phyloP scores from a whole-genome alignment of 2,888 invertebrate genomes.

The Xiphydria camelus region DNA sequence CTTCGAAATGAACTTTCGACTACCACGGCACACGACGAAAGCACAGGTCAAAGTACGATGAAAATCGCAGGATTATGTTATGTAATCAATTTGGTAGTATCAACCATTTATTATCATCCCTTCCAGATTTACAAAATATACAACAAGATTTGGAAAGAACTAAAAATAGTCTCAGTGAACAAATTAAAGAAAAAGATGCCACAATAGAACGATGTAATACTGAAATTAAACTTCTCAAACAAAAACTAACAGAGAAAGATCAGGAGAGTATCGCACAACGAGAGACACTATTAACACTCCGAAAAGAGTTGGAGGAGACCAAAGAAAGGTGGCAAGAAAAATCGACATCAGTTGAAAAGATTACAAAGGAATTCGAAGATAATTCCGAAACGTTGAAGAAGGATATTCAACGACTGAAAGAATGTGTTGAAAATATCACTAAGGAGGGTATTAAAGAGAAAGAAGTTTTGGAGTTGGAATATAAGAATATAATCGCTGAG shows the following conservation, averaged over 20 bases:
- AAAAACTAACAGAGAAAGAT: conserved; percentile 39
- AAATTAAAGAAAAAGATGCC: conserved; percentile 43
- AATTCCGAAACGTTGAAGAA: conserved; percentile 35
- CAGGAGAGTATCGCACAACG: conserved; percentile 34
- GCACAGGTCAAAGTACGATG: conserved; percentile 30
- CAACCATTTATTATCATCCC: no score
- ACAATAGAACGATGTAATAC: conserved; percentile 49
- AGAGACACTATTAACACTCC: conserved; percentile 38
- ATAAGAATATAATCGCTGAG: conserved; percentile 61
- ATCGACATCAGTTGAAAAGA: conserved; percentile 48
- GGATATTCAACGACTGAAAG: conserved; percentile 43
- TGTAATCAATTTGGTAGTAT: no score
- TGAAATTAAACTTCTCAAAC: conserved; percentile 42
- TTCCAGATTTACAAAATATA: conserved; percentile 38
- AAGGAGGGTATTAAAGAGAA: conserved; percentile 55
- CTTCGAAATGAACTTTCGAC: conserved; percentile 62
- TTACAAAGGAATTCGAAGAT: conserved; percentile 46
- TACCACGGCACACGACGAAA: conserved; percentile 51
- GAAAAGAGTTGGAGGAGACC: conserved; percentile 51
- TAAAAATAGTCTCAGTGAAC: conserved; percentile 48
- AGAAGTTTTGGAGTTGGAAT: conserved; percentile 59
- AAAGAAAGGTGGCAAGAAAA: conserved; percentile 50
- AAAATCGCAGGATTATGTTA: no score
- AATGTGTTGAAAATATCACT: conserved; percentile 53
- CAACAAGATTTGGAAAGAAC: conserved; percentile 50